Conservation (phyloP, 2,113 vertebrate species). For the Elephas maximus region DNA sequence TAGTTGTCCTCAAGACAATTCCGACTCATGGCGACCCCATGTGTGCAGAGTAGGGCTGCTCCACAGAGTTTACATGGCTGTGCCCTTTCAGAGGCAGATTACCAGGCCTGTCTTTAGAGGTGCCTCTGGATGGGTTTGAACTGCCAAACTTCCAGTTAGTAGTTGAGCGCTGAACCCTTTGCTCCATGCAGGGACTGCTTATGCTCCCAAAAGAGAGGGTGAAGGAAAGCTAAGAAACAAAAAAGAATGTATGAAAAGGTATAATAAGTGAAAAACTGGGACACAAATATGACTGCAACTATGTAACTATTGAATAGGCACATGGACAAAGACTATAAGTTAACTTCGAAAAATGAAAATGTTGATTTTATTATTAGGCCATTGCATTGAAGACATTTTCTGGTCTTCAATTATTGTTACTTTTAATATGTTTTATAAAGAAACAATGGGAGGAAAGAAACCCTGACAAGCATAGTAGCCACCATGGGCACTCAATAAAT, state of each 20-base stretch:
- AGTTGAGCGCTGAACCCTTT: too few species aligned
- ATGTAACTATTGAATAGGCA: neutral
- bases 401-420: neutral
- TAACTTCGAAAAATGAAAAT: neutral
- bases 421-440: constrained; percentile 19
- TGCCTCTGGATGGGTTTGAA: too few species aligned
- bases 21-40: too few species aligned
- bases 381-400: neutral
- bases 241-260: neutral
- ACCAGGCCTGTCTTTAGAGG: too few species aligned
- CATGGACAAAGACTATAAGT: neutral
- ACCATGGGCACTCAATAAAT: neutral
- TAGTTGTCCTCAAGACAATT: too few species aligned
- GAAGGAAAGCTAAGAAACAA: neutral
- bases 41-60: too few species aligned
- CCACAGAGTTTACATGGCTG: too few species aligned
- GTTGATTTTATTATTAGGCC: neutral
- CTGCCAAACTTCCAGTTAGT: too few species aligned
- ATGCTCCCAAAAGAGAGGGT: neutral
- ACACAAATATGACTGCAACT: constrained; percentile 21
- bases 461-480: neutral
- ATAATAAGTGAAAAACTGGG: neutral
- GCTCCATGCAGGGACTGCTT: too few species aligned
- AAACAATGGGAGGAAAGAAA: neutral
- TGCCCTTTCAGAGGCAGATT: too few species aligned